Conservation (phyloP, 2,113 vertebrate genomes). For the Dascyllus trimaculatus region DNA sequence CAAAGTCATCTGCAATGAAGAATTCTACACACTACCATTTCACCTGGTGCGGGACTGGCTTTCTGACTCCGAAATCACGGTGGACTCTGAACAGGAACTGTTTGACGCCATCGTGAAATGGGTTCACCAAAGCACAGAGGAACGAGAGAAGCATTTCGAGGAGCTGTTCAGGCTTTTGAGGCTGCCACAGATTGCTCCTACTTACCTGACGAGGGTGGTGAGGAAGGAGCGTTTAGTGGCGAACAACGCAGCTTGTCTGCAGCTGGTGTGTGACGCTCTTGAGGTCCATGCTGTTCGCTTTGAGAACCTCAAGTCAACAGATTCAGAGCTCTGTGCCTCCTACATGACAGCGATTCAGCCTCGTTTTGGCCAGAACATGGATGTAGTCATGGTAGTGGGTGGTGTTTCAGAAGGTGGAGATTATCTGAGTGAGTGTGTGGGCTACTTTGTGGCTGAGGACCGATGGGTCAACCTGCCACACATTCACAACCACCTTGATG, state of each 20-base stretch:
- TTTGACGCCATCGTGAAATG: conserved; percentile 94
- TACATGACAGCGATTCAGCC: conserved; percentile 83
- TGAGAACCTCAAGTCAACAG: conserved; percentile 88
- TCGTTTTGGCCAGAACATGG: conserved; percentile 96
- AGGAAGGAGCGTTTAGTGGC: conserved; percentile 91
- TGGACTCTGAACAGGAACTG: conserved; percentile 93
- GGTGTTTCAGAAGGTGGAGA: conserved; percentile 96
- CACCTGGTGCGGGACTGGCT: conserved; percentile 95
- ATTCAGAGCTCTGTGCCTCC: conserved; percentile 83
- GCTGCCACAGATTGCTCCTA: conserved; percentile 93
- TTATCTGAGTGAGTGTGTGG: conserved; percentile 96
- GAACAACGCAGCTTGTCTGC: conserved; percentile 85
- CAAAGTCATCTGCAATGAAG: conserved; percentile 92
- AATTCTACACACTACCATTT: conserved; percentile 93
- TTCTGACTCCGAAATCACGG: conserved; percentile 92
- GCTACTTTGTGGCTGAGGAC: conserved; percentile 95
- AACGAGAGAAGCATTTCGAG: conserved; percentile 91
- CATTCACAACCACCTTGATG: conserved; percentile 95
- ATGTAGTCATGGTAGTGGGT: conserved; percentile 97
- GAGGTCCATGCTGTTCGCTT: conserved; percentile 91
- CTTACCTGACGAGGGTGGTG: conserved; percentile 90
- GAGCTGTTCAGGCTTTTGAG: conserved; percentile 93
- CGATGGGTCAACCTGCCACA: conserved; percentile 96
- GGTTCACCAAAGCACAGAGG: conserved; percentile 88
- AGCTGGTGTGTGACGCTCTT: conserved; percentile 90